Evolutionary conservation across 2,888 invertebrate species (phyloP), one percentile per base, ranked within the genome.

Genomic region (Xanthorhoe spadicearia): DNA sequence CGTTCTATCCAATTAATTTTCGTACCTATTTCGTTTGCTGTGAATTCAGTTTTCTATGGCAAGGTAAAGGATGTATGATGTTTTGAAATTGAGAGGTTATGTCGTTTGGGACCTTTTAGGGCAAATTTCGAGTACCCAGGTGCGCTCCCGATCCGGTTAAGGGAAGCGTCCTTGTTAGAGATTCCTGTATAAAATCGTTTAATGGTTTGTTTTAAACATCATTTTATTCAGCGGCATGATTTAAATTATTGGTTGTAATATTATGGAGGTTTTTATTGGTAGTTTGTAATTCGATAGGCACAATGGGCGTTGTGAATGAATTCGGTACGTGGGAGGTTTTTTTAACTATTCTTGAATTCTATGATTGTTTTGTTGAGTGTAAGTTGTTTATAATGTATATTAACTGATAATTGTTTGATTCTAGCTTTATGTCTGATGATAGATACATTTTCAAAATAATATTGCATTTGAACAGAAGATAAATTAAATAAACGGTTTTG

Each of bases 81-180:
- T 85, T 86, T 76, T 68, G 65, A 18, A 71, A 55, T 61, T 70
- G 58, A 56, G 61, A 15, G 18, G 28, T 38, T 46, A 55, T 87
- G 93, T 90, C 92, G 92, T 89, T 90, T 93, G 89, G 86, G 92
- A 90, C 92, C 90, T 92, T 92, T 91, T 90, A 86, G 84, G 87
- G 85, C 85, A 87, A 88, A 87, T 88, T 90, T 92, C 84, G 90
- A 92, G 93, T 92, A 88, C 93, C 93, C 93, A 93, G 93, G 93
- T 93, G 93, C 91, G 93, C 89, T 92, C 92, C 91, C 91, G 91
- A 92, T 91, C 92, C 92, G 90, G 92, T 92, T 92, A 93, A 92
- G 91, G 90, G 90, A 90, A 89, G 89, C 89, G 86, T 89, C 92
- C 92, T 92, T 92, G 93, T 92, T 92, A 92, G 86, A 86, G 88